Base-by-base conservation (phyloP, 2,888 invertebrate species). In the Choreutis nemorana region DNA sequence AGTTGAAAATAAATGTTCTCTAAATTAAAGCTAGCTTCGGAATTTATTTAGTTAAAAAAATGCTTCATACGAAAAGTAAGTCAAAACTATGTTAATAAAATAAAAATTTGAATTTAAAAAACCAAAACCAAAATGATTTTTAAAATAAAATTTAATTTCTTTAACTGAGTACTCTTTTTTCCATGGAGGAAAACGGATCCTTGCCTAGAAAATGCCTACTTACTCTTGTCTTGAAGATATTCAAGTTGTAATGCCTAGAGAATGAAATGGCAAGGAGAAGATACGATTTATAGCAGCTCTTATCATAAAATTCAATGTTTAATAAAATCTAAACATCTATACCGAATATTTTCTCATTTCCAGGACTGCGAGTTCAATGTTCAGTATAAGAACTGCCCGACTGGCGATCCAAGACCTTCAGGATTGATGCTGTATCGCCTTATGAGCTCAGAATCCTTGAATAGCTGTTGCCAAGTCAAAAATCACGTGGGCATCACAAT, bases 321-420 rank as follows among this genome's bases (percentile, higher is more conserved):
- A 26, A 11, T 26, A 12, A 26, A 26, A 31, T 27, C 21, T 21
- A 30, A 25, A 28, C 25, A n/a, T n/a, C n/a, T n/a, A n/a, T 32
- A 28, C 23, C 14, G 16, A 26, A 5, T 28, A 28, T 2, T 4
- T 25, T 34, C 15, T 27, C 34, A 28, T 39, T 48, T 33, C 3
- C 51, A 75, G 75, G 61, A 73, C 12, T 75, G 75, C 26, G 66
- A 71, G 2, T 34, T 37, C 0, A 65, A 70, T 15, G 53, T 73
- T 48, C 51, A 66, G 55, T 75, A 68, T 26, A 1, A 13, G 0
- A 64, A 58, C 34, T 75, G 75, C 14, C 70, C 71, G 0, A 65
- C 58, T 0, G 75, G 73, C 0, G 75, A 75, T 27, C 72, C 73
- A 0, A 42, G 70, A 2, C 72, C 73, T 0, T 41, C 53, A 0